Percentiles rank a stretch among this genome's conserved stretches.
Evolutionary conservation across 1,140 invertebrate species (phyloP).

Genomic region (Lamellibrachia luymesi): DNA sequence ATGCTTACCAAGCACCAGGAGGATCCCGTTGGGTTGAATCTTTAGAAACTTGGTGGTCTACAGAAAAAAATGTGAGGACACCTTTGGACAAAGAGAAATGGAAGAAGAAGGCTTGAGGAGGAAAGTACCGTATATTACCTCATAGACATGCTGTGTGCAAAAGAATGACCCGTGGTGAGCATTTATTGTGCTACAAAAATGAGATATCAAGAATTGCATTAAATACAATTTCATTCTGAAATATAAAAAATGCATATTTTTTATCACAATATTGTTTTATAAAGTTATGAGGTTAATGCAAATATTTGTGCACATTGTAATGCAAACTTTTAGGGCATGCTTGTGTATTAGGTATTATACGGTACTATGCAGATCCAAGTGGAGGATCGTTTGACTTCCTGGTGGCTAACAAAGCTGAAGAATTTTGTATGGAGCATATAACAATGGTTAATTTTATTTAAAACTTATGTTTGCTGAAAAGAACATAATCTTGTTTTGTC

Average conservation of each 20-base stretch:
- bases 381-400: neutral
- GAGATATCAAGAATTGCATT: too few relatives aligned
- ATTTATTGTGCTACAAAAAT: neutral
- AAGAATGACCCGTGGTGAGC: neutral
- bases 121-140: neutral
- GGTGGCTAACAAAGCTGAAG: neutral
- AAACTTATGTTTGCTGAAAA: neutral
- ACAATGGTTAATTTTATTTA: too few relatives aligned
- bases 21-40: neutral
- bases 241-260: too few relatives aligned
- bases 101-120: neutral
- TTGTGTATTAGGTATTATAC: neutral
- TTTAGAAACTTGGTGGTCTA: neutral
- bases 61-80: neutral
- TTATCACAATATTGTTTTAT: too few relatives aligned
- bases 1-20: too few relatives aligned
- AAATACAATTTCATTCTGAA: too few relatives aligned
- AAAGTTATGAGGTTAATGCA: too few relatives aligned
- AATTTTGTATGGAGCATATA: too few relatives aligned
- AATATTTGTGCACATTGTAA: too few relatives aligned
- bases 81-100: neutral
- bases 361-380: neutral
- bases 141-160: neutral
- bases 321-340: too few relatives aligned
- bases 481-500: neutral